phyloP scores from a whole-genome alignment of 2,888 invertebrate species.

The Eudemis profundana region DNA sequence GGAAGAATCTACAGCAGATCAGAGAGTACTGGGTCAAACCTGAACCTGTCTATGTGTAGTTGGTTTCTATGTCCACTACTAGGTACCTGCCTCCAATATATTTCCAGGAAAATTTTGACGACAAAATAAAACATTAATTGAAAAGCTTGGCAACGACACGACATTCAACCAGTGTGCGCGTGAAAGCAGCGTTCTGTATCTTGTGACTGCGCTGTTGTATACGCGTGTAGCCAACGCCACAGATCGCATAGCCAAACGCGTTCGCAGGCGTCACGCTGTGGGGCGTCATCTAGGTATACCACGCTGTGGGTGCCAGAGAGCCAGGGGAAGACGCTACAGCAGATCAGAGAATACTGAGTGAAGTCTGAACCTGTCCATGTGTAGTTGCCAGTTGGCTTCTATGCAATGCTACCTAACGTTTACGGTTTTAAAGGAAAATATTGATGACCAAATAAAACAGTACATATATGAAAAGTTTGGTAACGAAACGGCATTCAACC shows the following conservation, averaged over 20 bases:
- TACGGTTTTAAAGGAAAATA: no score
- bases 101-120: no score
- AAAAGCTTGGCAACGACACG: no score
- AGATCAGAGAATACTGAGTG: constrained; percentile 68
- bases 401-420: no score
- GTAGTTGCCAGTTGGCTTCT: constrained; percentile 47
- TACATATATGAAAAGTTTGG: no score
- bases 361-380: constrained; percentile 61
- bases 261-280: constrained; percentile 69
- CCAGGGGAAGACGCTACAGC: constrained; percentile 71
- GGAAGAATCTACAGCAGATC: constrained; percentile 72
- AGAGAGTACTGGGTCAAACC: constrained; percentile 63
- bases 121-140: no score
- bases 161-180: no score
- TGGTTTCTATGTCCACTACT: no score
- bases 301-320: constrained; percentile 78
- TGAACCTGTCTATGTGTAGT: constrained; percentile 61
- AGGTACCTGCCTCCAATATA: no score
- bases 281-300: constrained; percentile 71
- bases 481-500: no score
- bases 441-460: no score
- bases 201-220: constrained; percentile 71
- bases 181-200: no score
- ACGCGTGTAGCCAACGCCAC: constrained; percentile 66
- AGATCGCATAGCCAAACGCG: constrained; percentile 70